Base-by-base conservation (phyloP, 2,797 vertebrate genomes). In the Ataeniobius toweri region DNA sequence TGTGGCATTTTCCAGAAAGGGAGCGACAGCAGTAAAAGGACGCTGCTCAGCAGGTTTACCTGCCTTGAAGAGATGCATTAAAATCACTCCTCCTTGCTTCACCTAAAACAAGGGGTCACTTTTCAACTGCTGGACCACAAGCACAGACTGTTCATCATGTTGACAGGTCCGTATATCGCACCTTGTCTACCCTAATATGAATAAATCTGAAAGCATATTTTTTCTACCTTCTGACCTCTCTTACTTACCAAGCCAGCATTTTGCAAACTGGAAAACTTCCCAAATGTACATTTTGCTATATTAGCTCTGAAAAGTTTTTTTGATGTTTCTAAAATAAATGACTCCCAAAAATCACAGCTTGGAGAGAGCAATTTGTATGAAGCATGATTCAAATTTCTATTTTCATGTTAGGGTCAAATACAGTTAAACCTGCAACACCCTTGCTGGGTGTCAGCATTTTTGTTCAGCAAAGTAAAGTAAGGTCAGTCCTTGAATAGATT, bases 81-180 rank as follows among this genome's bases (percentile, higher is more conserved):
- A 79, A 83, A 85, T 84, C 69, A 14, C 44, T 76, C 71, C 44
- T 80, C 83, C 36, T 36, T 51, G 56, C 83, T 85, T 80, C 77
- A 65, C 79, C 76, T 71, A 69, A 88, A 67, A 56, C 81, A 74
- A 77, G 70, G 76, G 85, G 85, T 90, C 85, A 89, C 79, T 73
- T 89, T 80, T 78, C 71, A 87, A 85, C 84, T 50, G 14, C 80
- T 81, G 81, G 82, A 89, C 90, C 89, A 83, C 77, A 7, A 56
- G 74, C 13, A 7, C 69, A 41, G 72, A 83, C 83, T 87, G 85
- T 92, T 88, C 83, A 89, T 93, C 88, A 87, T 76, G 59, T 82
- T 92, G 91, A 90, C 91, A 86, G 86, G 86, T 75, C 70, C 74
- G 77, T 84, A 77, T 82, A 91, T 91, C 80, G 71, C 55, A 58